Percentiles rank a stretch among this genome's conserved stretches.
These are phyloP conservation scores for Mirza zaza DNA, from an alignment of 2,113 vertebrate species.

Conservation along the genomic window DNA sequence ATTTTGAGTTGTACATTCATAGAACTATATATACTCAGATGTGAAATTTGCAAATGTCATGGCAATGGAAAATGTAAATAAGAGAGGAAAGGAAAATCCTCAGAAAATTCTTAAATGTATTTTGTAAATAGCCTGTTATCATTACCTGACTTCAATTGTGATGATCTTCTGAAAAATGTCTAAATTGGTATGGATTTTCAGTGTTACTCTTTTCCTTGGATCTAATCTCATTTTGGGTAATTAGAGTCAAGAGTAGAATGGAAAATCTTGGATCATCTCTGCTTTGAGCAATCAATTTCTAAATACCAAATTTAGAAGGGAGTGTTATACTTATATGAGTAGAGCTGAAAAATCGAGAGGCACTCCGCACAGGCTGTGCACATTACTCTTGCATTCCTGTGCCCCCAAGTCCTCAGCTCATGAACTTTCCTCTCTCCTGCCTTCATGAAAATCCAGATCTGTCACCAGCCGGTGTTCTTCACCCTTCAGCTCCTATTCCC, in stretches of 20 bases:
- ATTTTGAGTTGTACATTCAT: background rate
- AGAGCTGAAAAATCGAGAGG: background rate
- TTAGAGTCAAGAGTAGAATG: background rate
- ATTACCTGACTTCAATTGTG: background rate
- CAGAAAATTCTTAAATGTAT: background rate
- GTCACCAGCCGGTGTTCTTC: background rate
- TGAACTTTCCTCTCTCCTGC: background rate
- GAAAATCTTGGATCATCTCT: background rate
- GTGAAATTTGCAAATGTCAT: background rate
- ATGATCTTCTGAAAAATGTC: background rate
- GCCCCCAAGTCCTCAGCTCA: background rate
- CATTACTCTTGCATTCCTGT: background rate
- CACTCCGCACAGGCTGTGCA: background rate
- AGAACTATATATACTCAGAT: background rate
- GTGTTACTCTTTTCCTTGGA: conserved; percentile 23
- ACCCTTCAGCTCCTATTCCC: background rate
- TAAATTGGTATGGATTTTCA: background rate
- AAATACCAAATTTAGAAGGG: background rate
- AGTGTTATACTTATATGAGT: background rate
- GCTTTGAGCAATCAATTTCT: background rate
- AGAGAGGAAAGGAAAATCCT: background rate
- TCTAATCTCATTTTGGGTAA: background rate
- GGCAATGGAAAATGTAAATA: background rate
- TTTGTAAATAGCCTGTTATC: background rate
- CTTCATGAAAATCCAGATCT: background rate